Base-by-base conservation (phyloP, 1,140 invertebrate species). In the Heliothis subflexa region DNA sequence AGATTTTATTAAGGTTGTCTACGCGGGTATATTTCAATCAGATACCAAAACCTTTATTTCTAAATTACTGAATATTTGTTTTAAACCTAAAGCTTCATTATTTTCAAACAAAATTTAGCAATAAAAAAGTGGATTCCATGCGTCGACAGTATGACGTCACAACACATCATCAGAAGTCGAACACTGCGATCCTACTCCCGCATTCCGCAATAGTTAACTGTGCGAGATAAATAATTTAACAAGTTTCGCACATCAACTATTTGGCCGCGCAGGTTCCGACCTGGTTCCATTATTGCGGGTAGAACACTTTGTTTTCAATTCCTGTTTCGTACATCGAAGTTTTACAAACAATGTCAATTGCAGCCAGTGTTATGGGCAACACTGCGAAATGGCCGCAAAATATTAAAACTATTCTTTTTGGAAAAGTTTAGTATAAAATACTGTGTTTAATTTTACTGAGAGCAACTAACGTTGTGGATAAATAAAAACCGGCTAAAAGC, bases 171-270 rank as follows among this genome's bases (percentile, higher is more conserved):
- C 54, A 16, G 5, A 10, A 45, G 33, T 64, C 33, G 40, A 66
- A 66, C 16, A 12, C 7, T 18, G 21, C 13, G 40, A 47, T 47
- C 62, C 40, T 49, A 66, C 40, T 49, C 54, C 54, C 54, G 16
- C 54, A 18, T 40, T 40, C 16, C 21, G 55, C 55, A 28, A 66
- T 49, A 66, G 40, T 47, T 47, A 47, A 18, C n/a, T 18, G 16
- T 28, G 55, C n/a, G 62, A 66, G 62, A 49, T 66, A 66, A 66
- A 64, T 18, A 45, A 66, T 66, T 66, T 66, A 66, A 74, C 71
- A 74, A 61, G 71, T 59, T 74, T 74, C 16, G 54, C 40, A 74
- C 71, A 49, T 74, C 55, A 74, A 59, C 54, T 72, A 55, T 72
- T 72, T 54, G 52, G 33, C 70, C 52, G 28, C 55, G 55, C 52